Percentiles rank a stretch among this genome's conserved stretches.
phyloP scores from a whole-genome alignment of 2,113 vertebrate species.

The Aegotheles bennettii region DNA sequence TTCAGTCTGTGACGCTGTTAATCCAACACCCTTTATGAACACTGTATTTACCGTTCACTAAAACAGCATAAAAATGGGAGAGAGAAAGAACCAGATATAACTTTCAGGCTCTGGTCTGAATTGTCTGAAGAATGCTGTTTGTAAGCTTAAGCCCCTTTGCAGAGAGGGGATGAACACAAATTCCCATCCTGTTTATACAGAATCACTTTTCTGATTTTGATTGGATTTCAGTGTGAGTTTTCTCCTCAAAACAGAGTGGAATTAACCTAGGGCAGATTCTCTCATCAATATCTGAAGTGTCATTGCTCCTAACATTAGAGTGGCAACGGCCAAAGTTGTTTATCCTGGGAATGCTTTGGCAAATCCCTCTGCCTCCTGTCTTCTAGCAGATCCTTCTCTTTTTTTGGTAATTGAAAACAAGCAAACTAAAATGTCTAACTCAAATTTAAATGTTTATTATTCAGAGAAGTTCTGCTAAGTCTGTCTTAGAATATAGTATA shows the following conservation, averaged over 20 bases:
- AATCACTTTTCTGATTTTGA: conserved; percentile 26
- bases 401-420: neutral
- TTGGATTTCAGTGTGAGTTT: neutral
- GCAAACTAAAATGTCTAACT: neutral
- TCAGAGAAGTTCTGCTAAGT: neutral
- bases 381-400: neutral
- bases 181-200: conserved; percentile 8
- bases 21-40: conserved; percentile 7
- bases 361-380: neutral
- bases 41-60: neutral
- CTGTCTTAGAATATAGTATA: neutral
- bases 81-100: neutral
- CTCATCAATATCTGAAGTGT: neutral
- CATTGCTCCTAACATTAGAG: neutral
- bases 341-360: neutral
- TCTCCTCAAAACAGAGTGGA: neutral
- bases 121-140: neutral
- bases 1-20: neutral
- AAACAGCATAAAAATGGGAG: neutral
- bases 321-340: neutral
- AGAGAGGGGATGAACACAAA: neutral
- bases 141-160: neutral
- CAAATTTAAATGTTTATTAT: neutral
- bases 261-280: neutral
- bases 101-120: neutral